Evolutionary conservation across 2,888 invertebrate genomes (phyloP), one percentile per base, ranked within the genome.

Genomic region (Mythimna lalbum): DNA sequence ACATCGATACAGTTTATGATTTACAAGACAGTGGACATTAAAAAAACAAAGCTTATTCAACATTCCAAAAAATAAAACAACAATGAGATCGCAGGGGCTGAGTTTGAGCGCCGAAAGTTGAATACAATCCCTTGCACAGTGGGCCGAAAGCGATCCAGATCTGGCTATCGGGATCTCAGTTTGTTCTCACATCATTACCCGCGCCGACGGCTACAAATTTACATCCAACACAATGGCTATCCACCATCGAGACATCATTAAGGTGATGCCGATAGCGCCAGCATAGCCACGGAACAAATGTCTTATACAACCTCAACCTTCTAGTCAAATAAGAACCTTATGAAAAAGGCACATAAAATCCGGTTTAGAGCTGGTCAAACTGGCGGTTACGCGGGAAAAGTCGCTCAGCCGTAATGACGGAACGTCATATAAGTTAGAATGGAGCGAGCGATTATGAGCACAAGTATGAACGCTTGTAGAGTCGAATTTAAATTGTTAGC

Each of bases 161-260:
- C 94, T 90, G 93, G 93, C 94, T 94, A 94, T 94, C 94, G 91
- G 93, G 93, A 95, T 95, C 95, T 95, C 94, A 95, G 95, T 95
- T 94, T 95, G 95, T 96, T 96, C 96, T 96, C 96, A 96, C 96
- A 96, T 96, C 96, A 96, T 96, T 96, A 96, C 95, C 95, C 95
- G 94, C 95, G 95, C 96, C 95, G 95, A 95, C 95, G 95, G 95
- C 95, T 95, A 96, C 96, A 96, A 95, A 95, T 95, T 96, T 96
- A 95, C 95, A 96, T 95, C 95, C 95, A 94, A 93, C 95, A 96
- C 96, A 95, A 96, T 96, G 95, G 95, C 95, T 95, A 95, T 96
- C 95, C 95, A 94, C 94, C 95, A 95, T 96, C 96, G 95, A 95
- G 95, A 95, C 95, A 96, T 96, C 96, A 96, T 96, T 96, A 96